phyloP scores from a whole-genome alignment of 2,797 vertebrate species.

The Lophotriccus pileatus region DNA sequence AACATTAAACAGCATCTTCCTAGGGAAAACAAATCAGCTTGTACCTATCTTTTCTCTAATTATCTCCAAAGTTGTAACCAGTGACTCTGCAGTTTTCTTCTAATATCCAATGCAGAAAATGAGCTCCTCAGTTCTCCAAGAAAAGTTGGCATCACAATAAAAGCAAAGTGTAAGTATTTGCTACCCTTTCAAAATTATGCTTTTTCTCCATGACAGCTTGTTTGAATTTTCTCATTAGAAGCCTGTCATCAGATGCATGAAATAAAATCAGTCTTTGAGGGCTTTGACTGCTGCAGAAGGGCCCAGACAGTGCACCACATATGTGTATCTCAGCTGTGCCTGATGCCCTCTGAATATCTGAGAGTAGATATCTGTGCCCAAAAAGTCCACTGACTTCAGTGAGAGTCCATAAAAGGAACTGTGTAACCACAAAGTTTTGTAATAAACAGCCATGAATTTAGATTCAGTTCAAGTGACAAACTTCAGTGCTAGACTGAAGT shows the following conservation, averaged over 20 bases:
- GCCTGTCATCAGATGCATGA: background rate
- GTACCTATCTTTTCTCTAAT: background rate
- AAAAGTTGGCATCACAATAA: background rate
- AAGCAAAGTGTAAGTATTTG: background rate
- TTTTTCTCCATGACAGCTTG: background rate
- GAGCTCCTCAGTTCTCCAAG: background rate
- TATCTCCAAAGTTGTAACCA: background rate
- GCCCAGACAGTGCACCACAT: background rate
- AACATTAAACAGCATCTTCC: background rate
- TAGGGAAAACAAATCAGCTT: fast-evolving
- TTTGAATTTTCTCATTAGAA: background rate
- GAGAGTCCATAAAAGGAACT: background rate
- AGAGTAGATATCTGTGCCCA: background rate
- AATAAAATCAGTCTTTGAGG: background rate
- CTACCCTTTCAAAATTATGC: background rate
- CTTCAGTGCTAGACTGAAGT: background rate
- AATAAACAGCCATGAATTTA: background rate
- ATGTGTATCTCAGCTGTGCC: background rate
- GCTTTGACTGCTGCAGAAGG: background rate
- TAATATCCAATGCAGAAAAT: background rate
- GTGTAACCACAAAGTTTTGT: background rate
- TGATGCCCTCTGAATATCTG: background rate
- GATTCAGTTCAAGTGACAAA: background rate
- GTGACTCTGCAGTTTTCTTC: background rate
- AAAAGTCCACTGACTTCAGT: background rate